These are phyloP conservation scores for Glossosoma conforme DNA, from an alignment of 1,140 invertebrate species.

Conservation along the genomic window DNA sequence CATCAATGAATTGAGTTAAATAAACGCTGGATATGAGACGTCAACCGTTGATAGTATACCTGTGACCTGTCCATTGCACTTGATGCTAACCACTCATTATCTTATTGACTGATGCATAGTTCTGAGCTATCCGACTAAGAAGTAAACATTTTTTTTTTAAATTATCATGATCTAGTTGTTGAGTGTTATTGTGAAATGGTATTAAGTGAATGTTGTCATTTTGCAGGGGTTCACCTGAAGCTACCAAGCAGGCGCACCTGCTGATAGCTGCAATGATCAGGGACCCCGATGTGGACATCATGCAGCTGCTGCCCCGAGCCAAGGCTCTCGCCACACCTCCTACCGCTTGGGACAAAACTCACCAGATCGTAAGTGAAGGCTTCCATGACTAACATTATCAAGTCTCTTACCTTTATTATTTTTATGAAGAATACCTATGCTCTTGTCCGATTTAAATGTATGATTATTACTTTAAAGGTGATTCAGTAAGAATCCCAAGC, in stretches of 20 bases:
- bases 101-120: neutral
- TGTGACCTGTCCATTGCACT: no score
- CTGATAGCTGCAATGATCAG: conserved; percentile 84
- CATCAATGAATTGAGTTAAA: no score
- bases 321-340: conserved; percentile 48
- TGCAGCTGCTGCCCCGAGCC: conserved; percentile 72
- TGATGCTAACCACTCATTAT: no score
- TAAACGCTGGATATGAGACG: no score
- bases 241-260: conserved; percentile 82
- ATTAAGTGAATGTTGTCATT: conserved; percentile 17
- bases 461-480: no score
- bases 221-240: conserved; percentile 78
- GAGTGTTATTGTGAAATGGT: no score
- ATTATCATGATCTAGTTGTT: conserved; percentile 1
- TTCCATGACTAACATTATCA: no score
- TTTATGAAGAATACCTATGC: no score
- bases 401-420: no score
- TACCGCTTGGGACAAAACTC: conserved; percentile 57
- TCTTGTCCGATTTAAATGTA: no score
- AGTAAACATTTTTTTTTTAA: neutral
- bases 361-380: conserved; percentile 37
- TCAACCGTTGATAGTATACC: no score
- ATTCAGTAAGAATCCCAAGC: no score
- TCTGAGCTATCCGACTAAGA: neutral
- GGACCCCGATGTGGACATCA: conserved; percentile 88